phyloP scores from a whole-genome alignment of 1,140 invertebrate species.

The Latrodectus geometricus region DNA sequence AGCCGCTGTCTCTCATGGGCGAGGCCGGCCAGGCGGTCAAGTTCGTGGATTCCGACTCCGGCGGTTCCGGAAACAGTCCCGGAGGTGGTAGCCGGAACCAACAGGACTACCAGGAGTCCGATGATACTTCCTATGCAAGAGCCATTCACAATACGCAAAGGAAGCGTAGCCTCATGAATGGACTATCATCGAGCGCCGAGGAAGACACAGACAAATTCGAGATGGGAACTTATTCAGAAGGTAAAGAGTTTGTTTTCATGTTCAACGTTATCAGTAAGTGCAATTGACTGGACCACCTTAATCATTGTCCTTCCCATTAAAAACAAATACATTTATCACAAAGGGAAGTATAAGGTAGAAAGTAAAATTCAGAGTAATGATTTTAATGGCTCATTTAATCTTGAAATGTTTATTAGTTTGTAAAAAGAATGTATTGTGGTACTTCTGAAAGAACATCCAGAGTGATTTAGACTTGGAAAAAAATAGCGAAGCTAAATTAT shows the following conservation, averaged over 20 bases:
- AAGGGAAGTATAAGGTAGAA: no score
- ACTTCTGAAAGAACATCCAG: no score
- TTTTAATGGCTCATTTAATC: no score
- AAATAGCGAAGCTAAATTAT: no score
- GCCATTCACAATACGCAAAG: slow-evolving; percentile 62
- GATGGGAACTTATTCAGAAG: slow-evolving; percentile 57
- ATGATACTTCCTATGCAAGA: slow-evolving; percentile 64
- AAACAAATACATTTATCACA: no score
- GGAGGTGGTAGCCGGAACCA: background rate
- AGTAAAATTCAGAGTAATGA: no score
- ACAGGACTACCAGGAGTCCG: slow-evolving; percentile 54
- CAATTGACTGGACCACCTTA: no score
- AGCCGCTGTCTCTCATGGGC: slow-evolving; percentile 33
- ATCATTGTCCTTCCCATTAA: no score
- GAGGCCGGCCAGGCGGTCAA: slow-evolving; percentile 50
- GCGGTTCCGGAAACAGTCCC: slow-evolving; percentile 44
- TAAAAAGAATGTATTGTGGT: no score
- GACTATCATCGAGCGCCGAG: slow-evolving; percentile 62
- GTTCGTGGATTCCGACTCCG: slow-evolving; percentile 44
- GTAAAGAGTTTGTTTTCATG: background rate
- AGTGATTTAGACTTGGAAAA: no score
- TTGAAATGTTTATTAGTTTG: no score
- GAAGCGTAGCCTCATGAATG: slow-evolving; percentile 54
- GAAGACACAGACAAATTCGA: slow-evolving; percentile 62
- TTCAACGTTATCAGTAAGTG: no score